phyloP scores from a whole-genome alignment of 1,140 invertebrate species.

The Bicyclus anynana region DNA sequence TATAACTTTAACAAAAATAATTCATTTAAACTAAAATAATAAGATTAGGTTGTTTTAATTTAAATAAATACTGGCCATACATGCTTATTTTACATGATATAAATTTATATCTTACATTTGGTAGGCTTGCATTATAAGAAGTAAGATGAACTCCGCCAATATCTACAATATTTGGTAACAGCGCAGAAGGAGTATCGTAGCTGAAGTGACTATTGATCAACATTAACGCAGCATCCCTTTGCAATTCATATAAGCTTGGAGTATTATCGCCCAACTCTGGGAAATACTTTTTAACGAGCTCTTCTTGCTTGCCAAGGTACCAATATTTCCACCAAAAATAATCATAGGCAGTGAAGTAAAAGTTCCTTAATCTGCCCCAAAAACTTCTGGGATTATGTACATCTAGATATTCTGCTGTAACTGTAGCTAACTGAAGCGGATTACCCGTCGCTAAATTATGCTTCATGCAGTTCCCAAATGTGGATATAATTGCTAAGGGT shows the following conservation, averaged over 20 bases:
- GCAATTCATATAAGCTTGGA: slow-evolving; percentile 70
- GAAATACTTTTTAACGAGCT: slow-evolving; percentile 53
- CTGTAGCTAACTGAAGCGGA: slow-evolving; percentile 73
- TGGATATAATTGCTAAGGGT: slow-evolving; percentile 74
- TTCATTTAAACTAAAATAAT: too few relatives aligned
- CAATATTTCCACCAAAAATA: slow-evolving; percentile 56
- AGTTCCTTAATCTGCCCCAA: slow-evolving; percentile 55
- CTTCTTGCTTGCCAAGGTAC: slow-evolving; percentile 57
- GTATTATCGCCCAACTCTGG: slow-evolving; percentile 49
- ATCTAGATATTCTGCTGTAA: slow-evolving; percentile 68
- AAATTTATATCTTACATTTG: slow-evolving; percentile 35
- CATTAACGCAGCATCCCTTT: slow-evolving; percentile 72
- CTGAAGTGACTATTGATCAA: slow-evolving; percentile 73
- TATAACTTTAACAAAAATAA: too few relatives aligned
- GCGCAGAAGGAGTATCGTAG: slow-evolving; percentile 60
- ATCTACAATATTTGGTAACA: slow-evolving; percentile 77
- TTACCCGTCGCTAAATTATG: slow-evolving; percentile 76
- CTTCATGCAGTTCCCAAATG: slow-evolving; percentile 77
- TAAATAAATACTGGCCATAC: too few relatives aligned
- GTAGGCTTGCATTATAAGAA: slow-evolving; percentile 36
- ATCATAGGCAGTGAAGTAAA: slow-evolving; percentile 53
- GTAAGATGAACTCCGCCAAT: slow-evolving; percentile 79
- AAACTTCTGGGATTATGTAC: slow-evolving; percentile 54
- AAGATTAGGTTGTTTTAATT: too few relatives aligned
- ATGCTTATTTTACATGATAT: too few relatives aligned